A percentile compares a stretch with the other conserved stretches of the same genome.
phyloP scores from a whole-genome alignment of 2,888 invertebrate species.

The Lypha dubia region DNA sequence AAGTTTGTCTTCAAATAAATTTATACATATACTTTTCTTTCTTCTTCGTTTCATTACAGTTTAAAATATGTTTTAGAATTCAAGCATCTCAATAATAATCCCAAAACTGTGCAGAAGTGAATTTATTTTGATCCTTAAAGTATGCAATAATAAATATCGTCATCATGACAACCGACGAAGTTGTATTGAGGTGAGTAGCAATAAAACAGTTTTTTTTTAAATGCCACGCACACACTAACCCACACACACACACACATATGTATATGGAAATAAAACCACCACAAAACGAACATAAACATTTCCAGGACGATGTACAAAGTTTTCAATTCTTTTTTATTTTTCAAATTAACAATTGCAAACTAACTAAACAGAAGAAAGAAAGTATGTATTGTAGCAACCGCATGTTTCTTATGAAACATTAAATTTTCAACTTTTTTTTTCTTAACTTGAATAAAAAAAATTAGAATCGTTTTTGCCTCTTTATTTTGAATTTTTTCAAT shows the following conservation, averaged over 20 bases:
- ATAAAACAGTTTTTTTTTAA: slow-evolving; percentile 14
- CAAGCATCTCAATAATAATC: slow-evolving; percentile 38
- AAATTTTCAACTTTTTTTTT: slow-evolving; percentile 41
- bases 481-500: slow-evolving; percentile 8
- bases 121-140: slow-evolving; percentile 71
- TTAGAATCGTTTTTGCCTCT: too few species aligned
- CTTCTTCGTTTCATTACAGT: slow-evolving; percentile 40
- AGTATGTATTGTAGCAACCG: slow-evolving; percentile 5
- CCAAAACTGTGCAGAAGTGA: slow-evolving; percentile 39
- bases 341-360: slow-evolving; percentile 34
- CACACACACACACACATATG: neutral
- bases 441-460: slow-evolving; percentile 46
- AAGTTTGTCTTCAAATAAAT: neutral
- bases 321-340: slow-evolving; percentile 9
- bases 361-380: slow-evolving; percentile 4
- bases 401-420: slow-evolving; percentile 5
- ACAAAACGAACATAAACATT: slow-evolving; percentile 16
- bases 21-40: slow-evolving; percentile 15
- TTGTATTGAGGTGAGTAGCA: slow-evolving; percentile 74
- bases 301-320: slow-evolving; percentile 19
- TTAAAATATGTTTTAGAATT: neutral
- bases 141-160: slow-evolving; percentile 69
- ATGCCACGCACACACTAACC: neutral
- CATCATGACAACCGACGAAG: slow-evolving; percentile 75
- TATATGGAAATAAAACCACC: neutral